Evolutionary conservation across 2,797 vertebrate species (phyloP).

Genomic region (Echeneis naucrates): DNA sequence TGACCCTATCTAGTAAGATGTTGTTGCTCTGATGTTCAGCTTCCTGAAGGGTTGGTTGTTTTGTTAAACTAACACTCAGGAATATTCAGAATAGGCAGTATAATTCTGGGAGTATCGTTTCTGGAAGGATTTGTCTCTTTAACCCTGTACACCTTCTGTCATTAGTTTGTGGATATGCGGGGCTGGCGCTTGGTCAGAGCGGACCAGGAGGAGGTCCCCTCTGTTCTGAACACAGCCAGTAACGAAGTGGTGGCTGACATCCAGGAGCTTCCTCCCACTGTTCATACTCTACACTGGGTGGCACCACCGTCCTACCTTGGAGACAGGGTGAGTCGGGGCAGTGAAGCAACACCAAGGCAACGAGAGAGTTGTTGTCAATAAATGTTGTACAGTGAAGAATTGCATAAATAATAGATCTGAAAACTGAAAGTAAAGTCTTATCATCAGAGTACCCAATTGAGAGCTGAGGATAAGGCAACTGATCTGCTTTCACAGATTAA

Average conservation of each 20-base stretch:
- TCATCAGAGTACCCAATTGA: no score
- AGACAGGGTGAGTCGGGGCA: constrained; percentile 85
- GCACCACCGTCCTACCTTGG: constrained; percentile 91
- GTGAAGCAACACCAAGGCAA: not conserved
- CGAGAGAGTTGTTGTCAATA: not conserved
- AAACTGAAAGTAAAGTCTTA: no score
- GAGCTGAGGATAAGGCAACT: not conserved
- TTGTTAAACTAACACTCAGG: not conserved
- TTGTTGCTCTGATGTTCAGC: not conserved
- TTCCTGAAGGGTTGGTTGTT: not conserved
- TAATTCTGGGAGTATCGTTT: not conserved
- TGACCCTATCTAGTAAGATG: not conserved
- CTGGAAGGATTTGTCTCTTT: not conserved
- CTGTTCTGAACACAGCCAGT: constrained; percentile 90
- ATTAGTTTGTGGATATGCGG: constrained; percentile 92
- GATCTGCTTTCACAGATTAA: not conserved
- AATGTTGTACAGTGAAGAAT: not conserved
- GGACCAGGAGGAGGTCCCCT: constrained; percentile 81
- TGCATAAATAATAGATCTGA: not conserved
- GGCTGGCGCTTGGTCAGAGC: constrained; percentile 87
- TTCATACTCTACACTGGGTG: constrained; percentile 89
- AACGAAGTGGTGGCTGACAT: constrained; percentile 92
- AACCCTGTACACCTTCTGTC: not conserved
- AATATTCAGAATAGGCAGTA: not conserved
- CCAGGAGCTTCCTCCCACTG: constrained; percentile 88